phyloP scores from a whole-genome alignment of 1,140 invertebrate species.

The Cherax quadricarinatus region DNA sequence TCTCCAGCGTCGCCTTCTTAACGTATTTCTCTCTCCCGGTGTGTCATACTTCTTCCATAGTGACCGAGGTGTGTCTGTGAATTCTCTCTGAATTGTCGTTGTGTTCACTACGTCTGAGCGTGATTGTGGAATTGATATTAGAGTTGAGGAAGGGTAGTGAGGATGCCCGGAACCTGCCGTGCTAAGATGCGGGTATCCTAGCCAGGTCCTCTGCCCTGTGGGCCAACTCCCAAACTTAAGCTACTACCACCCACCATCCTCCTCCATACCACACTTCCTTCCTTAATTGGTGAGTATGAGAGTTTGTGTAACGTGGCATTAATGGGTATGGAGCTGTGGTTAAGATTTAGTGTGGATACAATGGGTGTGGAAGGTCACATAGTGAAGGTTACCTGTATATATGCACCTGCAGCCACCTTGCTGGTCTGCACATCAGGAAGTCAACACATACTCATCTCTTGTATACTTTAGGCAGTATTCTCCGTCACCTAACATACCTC shows the following conservation, averaged over 20 bases:
- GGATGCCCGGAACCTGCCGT: constrained; percentile 32
- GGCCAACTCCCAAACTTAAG: constrained; percentile 1
- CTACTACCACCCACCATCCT: neutral
- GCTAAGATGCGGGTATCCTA: constrained; percentile 44
- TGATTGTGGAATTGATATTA: constrained; percentile 8
- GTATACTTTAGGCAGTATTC: neutral
- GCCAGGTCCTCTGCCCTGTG: constrained; percentile 26
- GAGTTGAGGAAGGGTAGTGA: constrained; percentile 27
- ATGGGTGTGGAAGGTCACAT: neutral
- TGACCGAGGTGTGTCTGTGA: constrained; percentile 9
- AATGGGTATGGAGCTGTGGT: neutral
- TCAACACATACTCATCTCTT: neutral
- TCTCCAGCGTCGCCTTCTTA: neutral
- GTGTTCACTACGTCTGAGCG: neutral
- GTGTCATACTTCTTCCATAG: neutral
- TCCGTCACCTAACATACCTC: neutral
- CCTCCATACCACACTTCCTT: neutral
- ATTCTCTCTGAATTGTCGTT: neutral
- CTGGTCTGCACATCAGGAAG: neutral
- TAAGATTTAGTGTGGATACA: too few species aligned
- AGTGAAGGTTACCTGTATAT: constrained; percentile 15
- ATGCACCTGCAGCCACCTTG: constrained; percentile 14
- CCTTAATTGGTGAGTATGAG: neutral
- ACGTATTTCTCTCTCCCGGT: neutral
- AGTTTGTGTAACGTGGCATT: neutral